A percentile compares a stretch with the other conserved stretches of the same genome.
These are phyloP conservation scores for Taeniopygia guttata DNA, from an alignment of 2,797 vertebrate species.

Conservation along the genomic window DNA sequence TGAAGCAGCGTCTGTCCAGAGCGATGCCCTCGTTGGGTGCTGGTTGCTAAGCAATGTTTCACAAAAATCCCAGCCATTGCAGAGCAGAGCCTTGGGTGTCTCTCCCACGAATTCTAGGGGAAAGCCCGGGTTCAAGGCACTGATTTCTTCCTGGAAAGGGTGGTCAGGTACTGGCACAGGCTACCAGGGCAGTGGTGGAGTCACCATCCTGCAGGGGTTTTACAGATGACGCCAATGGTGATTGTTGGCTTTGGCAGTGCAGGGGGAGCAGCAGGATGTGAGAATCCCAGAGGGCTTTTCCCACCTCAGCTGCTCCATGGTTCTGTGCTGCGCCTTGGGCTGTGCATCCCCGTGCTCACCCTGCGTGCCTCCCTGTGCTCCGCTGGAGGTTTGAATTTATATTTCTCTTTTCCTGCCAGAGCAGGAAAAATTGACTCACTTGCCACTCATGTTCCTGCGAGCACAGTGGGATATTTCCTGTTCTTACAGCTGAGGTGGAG, in stretches of 20 bases:
- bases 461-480: conserved; percentile 29
- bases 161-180: neutral
- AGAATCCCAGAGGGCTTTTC: neutral
- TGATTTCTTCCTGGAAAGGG: neutral
- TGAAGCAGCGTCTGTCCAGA: conserved; percentile 25
- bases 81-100: neutral
- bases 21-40: neutral
- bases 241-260: neutral
- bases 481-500: conserved; percentile 18
- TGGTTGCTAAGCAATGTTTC: conserved; percentile 58
- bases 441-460: neutral
- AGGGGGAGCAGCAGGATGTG: neutral
- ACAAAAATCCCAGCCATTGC: neutral
- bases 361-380: neutral
- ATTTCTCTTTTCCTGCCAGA: neutral
- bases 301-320: neutral
- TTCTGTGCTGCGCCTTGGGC: neutral
- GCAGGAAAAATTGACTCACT: conserved; percentile 52
- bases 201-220: neutral
- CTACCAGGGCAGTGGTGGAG: neutral
- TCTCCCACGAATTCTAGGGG: neutral
- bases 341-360: neutral
- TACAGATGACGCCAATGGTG: neutral
- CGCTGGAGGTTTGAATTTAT: neutral
- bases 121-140: neutral